Conservation (phyloP, 2,797 vertebrate genomes). For the Podarcis lilfordi region DNA sequence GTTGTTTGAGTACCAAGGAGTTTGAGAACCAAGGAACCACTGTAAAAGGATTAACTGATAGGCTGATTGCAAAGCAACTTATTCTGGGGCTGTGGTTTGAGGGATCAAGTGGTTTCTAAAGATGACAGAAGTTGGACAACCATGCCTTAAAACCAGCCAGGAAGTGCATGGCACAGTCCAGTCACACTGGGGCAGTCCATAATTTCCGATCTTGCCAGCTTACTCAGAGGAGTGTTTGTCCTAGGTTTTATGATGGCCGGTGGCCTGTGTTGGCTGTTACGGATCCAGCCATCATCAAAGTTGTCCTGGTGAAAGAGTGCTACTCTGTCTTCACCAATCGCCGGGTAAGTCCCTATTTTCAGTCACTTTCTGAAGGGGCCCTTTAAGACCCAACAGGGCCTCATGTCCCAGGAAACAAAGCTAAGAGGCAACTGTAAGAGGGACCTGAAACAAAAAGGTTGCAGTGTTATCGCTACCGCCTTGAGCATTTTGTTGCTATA, state of each 20-base stretch:
- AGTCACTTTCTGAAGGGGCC: not conserved
- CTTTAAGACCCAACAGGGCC: too few species aligned
- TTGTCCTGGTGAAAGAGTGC: constrained; percentile 79
- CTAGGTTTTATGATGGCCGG: constrained; percentile 74
- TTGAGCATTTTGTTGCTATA: not conserved
- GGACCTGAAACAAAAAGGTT: not conserved
- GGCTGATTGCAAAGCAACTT: too few species aligned
- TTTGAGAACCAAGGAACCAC: too few species aligned
- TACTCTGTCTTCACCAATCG: constrained; percentile 77
- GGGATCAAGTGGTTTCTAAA: too few species aligned
- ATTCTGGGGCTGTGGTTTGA: too few species aligned
- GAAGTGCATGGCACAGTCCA: too few species aligned
- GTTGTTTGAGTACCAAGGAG: too few species aligned
- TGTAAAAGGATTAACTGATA: too few species aligned
- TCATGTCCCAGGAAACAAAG: not conserved
- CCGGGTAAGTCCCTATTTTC: constrained; percentile 51
- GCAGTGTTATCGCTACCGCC: not conserved
- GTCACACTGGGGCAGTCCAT: too few species aligned
- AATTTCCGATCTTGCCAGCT: accelerated
- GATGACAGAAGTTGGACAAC: too few species aligned
- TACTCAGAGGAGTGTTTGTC: not conserved
- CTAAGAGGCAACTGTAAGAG: not conserved
- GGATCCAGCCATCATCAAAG: constrained; percentile 69
- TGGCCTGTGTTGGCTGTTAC: constrained; percentile 68
- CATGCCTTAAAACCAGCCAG: too few species aligned